A percentile compares a stretch with the other conserved stretches of the same genome.
Conservation (phyloP, 2,113 vertebrate species). For the Cercopithecus mona region DNA sequence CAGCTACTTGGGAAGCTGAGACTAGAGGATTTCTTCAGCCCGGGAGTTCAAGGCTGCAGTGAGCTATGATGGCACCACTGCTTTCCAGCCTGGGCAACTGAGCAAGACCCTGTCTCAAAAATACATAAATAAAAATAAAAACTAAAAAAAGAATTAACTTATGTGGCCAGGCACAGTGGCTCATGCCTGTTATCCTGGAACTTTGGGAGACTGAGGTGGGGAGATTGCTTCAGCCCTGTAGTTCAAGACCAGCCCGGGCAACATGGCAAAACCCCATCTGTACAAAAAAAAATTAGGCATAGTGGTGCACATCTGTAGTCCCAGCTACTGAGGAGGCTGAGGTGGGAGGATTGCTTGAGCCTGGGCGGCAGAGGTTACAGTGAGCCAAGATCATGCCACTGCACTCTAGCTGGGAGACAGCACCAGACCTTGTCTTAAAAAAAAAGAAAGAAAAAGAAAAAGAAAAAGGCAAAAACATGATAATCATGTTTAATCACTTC, state of each 20-base stretch:
- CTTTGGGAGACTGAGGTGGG: background rate
- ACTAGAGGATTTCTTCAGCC: background rate
- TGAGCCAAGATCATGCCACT: background rate
- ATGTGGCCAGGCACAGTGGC: background rate
- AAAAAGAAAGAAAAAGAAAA: background rate
- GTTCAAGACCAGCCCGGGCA: background rate
- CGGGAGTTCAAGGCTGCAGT: background rate
- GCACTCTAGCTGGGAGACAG: background rate
- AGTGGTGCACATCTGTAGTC: background rate
- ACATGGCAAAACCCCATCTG: background rate
- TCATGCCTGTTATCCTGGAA: background rate
- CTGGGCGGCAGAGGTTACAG: background rate
- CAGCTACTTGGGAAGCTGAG: background rate
- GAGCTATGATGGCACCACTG: background rate
- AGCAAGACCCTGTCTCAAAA: background rate
- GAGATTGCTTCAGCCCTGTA: background rate
- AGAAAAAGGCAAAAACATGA: background rate
- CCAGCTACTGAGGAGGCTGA: background rate
- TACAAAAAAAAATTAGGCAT: background rate
- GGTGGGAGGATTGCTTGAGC: background rate
- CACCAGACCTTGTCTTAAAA: background rate
- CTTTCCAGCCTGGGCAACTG: background rate
- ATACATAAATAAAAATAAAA: background rate
- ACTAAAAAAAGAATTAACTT: no score
- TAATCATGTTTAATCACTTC: background rate